phyloP scores from a whole-genome alignment of 2,797 vertebrate species.

The Chelonia mydas region DNA sequence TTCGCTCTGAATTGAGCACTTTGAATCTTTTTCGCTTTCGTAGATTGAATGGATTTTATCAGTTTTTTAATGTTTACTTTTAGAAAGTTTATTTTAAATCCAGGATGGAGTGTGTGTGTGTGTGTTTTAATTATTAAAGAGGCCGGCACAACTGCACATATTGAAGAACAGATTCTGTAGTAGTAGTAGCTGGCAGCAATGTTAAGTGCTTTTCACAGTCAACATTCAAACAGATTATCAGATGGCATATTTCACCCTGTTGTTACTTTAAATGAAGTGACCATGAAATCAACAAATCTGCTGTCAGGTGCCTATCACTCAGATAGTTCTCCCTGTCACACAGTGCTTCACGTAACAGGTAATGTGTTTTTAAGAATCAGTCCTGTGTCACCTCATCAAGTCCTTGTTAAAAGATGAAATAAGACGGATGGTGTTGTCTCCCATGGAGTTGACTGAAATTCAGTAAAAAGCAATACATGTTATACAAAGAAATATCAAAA shows the following conservation, averaged over 20 bases:
- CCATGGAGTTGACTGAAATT: slow-evolving; percentile 77
- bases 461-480: slow-evolving; percentile 66
- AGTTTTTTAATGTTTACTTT: slow-evolving; percentile 36
- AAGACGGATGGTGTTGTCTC: slow-evolving; percentile 84
- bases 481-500: slow-evolving; percentile 32
- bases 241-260: slow-evolving; percentile 88
- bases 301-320: slow-evolving; percentile 87
- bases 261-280: slow-evolving; percentile 89
- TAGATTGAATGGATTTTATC: slow-evolving; percentile 20
- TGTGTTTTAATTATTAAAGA: slow-evolving; percentile 74
- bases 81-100: slow-evolving; percentile 1
- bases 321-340: slow-evolving; percentile 86
- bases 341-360: slow-evolving; percentile 86
- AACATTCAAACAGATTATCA: slow-evolving; percentile 89
- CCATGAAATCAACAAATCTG: slow-evolving; percentile 90
- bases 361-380: slow-evolving; percentile 89
- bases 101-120: slow-evolving; percentile 5
- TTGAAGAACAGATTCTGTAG: slow-evolving; percentile 86
- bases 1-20: slow-evolving; percentile 19
- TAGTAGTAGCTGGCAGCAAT: slow-evolving; percentile 84
- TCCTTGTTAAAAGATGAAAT: slow-evolving; percentile 87
- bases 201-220: slow-evolving; percentile 87
- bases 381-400: slow-evolving; percentile 87
- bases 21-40: neutral
- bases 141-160: slow-evolving; percentile 82